A percentile compares a stretch with the other conserved stretches of the same genome.
Evolutionary conservation across 2,888 invertebrate species (phyloP).

Genomic region (Smittia sp.): DNA sequence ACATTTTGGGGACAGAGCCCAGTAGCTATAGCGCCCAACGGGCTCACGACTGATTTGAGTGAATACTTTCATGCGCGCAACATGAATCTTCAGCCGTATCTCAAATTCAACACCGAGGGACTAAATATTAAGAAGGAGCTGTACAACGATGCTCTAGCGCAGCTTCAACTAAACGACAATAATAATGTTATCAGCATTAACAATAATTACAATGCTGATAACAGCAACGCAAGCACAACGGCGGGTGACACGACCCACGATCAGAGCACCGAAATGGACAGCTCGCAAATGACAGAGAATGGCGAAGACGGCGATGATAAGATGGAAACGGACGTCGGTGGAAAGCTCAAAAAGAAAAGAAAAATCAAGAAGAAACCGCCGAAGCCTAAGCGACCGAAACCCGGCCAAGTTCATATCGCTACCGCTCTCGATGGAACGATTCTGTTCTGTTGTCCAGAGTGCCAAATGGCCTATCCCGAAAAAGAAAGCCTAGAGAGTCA

Average conservation of each 20-base stretch:
- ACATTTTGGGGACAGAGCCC: conserved; percentile 48
- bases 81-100: conserved; percentile 61
- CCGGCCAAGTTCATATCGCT: conserved; percentile 74
- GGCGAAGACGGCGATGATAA: conserved; percentile 48
- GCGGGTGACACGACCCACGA: conserved; percentile 7
- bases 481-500: conserved; percentile 76
- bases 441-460: conserved; percentile 76
- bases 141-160: conserved; percentile 25
- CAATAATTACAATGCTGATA: conserved; percentile 26
- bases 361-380: conserved; percentile 78
- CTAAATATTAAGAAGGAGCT: conserved; percentile 45
- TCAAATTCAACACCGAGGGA: conserved; percentile 61
- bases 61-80: conserved; percentile 58
- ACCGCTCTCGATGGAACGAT: conserved; percentile 72
- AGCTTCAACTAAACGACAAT: conserved; percentile 44
- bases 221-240: conserved; percentile 16
- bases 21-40: conserved; percentile 46
- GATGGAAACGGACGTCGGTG: conserved; percentile 47
- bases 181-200: conserved; percentile 52
- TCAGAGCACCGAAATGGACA: conserved; percentile 47
- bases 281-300: conserved; percentile 52
- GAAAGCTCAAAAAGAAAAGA: conserved; percentile 66
- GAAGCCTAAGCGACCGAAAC: conserved; percentile 74
- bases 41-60: conserved; percentile 53
- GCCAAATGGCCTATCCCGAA: conserved; percentile 77